Evolutionary conservation across 2,888 invertebrate species (phyloP).

Genomic region (Lepeophtheirus nordmannii): DNA sequence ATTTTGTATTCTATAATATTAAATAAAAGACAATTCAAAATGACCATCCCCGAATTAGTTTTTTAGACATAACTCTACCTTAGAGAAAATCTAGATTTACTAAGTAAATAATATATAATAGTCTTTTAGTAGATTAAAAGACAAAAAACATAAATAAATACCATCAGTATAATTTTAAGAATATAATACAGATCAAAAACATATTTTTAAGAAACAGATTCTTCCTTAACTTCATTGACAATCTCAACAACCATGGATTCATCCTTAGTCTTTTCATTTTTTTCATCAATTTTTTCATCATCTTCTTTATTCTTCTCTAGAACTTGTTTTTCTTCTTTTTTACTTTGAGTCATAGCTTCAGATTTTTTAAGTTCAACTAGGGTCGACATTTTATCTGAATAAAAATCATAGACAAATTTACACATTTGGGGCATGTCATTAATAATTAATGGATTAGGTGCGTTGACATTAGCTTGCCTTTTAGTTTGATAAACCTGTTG

Average conservation of each 20-base stretch:
- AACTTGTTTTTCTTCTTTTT: conserved; percentile 42
- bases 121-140: too few relatives aligned
- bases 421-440: conserved; percentile 89
- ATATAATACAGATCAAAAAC: too few relatives aligned
- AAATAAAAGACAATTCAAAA: too few relatives aligned
- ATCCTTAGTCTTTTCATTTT: conserved; percentile 37
- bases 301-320: conserved; percentile 50
- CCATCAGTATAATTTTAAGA: too few relatives aligned
- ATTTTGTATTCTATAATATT: too few relatives aligned
- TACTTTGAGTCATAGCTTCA: conserved; percentile 38
- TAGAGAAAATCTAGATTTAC: too few relatives aligned
- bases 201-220: background rate
- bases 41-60: too few relatives aligned
- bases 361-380: conserved; percentile 40
- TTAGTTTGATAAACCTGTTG: conserved; percentile 10
- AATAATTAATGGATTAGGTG: conserved; percentile 42
- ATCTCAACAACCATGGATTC: background rate
- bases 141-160: too few relatives aligned
- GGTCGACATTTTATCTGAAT: conserved; percentile 55
- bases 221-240: conserved; percentile 14
- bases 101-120: too few relatives aligned
- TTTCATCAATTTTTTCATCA: conserved; percentile 43
- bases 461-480: conserved; percentile 18
- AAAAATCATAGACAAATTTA: conserved; percentile 81
- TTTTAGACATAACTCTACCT: too few relatives aligned